These are phyloP conservation scores for Tetropium fuscum DNA, from an alignment of 2,888 invertebrate species.

Conservation along the genomic window DNA sequence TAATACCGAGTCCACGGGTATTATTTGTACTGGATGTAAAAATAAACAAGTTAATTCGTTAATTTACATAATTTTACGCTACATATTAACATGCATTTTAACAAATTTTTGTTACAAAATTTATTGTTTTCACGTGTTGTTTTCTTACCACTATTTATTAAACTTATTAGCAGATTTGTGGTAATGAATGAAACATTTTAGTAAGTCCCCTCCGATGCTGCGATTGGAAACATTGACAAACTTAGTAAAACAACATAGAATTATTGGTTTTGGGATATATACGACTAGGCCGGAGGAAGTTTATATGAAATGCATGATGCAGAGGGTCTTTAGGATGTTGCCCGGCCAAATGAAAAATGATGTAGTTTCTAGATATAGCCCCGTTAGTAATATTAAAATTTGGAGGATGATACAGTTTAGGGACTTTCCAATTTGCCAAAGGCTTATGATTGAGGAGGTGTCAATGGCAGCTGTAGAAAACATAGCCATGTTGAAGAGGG, in stretches of 20 bases:
- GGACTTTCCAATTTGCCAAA: slow-evolving; percentile 23
- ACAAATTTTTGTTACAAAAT: too few species aligned
- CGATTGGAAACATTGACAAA: slow-evolving; percentile 30
- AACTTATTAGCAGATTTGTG: too few species aligned
- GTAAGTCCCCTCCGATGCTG: slow-evolving; percentile 34
- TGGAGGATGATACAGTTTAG: slow-evolving; percentile 34
- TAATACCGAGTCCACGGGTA: too few species aligned
- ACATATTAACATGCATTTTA: too few species aligned
- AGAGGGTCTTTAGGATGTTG: slow-evolving; percentile 43
- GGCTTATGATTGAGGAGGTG: slow-evolving; percentile 19
- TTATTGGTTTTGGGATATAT: slow-evolving; percentile 43
- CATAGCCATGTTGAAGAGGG: slow-evolving; percentile 22
- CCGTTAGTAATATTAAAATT: slow-evolving; percentile 1
- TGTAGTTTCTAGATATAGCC: background rate
- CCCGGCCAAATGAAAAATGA: slow-evolving; percentile 26
- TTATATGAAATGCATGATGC: slow-evolving; percentile 45
- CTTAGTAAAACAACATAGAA: slow-evolving; percentile 35
- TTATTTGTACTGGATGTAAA: too few species aligned
- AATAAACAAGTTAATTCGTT: too few species aligned
- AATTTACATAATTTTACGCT: too few species aligned
- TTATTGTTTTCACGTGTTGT: too few species aligned
- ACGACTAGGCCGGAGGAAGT: slow-evolving; percentile 45
- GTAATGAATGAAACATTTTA: too few species aligned
- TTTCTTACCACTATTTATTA: too few species aligned
- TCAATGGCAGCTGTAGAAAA: slow-evolving; percentile 20